Percentiles rank a stretch among this genome's conserved stretches.
Conservation (phyloP, 2,888 invertebrate species). For the Acanthosepion lycidas region DNA sequence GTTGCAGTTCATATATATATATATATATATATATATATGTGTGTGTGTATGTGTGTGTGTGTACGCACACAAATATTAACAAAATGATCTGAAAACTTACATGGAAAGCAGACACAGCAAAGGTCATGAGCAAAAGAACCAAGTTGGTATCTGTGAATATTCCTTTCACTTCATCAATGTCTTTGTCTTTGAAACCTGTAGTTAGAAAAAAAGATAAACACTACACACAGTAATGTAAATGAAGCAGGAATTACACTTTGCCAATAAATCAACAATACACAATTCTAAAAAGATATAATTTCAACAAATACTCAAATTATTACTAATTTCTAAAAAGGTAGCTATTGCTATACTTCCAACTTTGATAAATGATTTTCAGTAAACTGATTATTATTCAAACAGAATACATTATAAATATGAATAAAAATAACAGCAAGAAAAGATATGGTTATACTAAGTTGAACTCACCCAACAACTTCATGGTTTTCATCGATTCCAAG, state of each 20-base stretch:
- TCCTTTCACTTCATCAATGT: conserved; percentile 96
- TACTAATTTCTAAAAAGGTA: no score
- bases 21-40: no score
- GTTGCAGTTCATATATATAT: no score
- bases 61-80: background rate
- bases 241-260: no score
- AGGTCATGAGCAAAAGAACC: conserved; percentile 90
- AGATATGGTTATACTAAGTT: background rate
- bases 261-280: background rate
- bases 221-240: background rate
- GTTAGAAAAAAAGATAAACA: conserved; percentile 37
- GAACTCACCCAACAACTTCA: conserved; percentile 77
- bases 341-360: background rate
- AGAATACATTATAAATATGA: no score
- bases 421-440: no score
- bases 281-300: background rate
- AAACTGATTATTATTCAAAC: background rate
- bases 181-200: conserved; percentile 88
- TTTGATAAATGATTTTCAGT: background rate
- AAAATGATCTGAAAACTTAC: conserved; percentile 79
- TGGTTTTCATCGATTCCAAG: conserved; percentile 71
- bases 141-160: conserved; percentile 97
- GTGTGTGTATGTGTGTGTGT: no score
- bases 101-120: conserved; percentile 92
- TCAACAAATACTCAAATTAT: background rate